phyloP scores from a whole-genome alignment of 2,113 vertebrate genomes.

The Tympanuchus pallidicinctus region DNA sequence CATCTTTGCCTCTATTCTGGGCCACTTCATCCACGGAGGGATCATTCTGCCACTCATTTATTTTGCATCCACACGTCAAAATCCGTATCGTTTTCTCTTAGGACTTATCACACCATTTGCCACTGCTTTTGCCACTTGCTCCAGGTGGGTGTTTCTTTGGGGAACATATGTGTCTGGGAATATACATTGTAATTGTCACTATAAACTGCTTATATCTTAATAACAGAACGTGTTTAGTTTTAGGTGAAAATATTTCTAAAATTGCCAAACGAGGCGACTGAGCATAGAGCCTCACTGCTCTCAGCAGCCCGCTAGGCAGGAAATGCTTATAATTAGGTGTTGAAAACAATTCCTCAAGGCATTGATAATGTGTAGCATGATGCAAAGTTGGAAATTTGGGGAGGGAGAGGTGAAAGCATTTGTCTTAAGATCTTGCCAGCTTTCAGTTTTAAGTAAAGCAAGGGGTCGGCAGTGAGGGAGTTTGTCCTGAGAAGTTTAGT shows the following conservation, averaged over 20 bases:
- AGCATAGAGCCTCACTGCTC: background rate
- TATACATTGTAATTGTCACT: background rate
- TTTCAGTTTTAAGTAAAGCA: background rate
- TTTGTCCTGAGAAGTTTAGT: background rate
- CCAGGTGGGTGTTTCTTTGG: constrained; percentile 84
- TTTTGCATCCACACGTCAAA: constrained; percentile 91
- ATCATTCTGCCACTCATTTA: constrained; percentile 94
- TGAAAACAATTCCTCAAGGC: background rate
- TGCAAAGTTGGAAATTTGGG: background rate
- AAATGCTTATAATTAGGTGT: background rate
- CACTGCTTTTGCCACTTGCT: constrained; percentile 96
- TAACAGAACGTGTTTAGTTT: background rate
- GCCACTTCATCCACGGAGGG: constrained; percentile 95
- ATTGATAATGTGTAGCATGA: background rate
- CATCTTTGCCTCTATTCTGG: constrained; percentile 94
- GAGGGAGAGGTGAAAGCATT: background rate
- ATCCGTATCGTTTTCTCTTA: constrained; percentile 92
- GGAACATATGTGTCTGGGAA: background rate
- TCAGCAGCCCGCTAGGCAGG: background rate
- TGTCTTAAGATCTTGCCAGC: background rate
- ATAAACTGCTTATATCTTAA: background rate
- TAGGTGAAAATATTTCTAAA: background rate
- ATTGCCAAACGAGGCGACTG: background rate
- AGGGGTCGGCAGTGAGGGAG: background rate
- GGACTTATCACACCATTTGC: constrained; percentile 94